These are phyloP conservation scores for Allygus modestus DNA, from an alignment of 2,888 invertebrate genomes.

Conservation along the genomic window DNA sequence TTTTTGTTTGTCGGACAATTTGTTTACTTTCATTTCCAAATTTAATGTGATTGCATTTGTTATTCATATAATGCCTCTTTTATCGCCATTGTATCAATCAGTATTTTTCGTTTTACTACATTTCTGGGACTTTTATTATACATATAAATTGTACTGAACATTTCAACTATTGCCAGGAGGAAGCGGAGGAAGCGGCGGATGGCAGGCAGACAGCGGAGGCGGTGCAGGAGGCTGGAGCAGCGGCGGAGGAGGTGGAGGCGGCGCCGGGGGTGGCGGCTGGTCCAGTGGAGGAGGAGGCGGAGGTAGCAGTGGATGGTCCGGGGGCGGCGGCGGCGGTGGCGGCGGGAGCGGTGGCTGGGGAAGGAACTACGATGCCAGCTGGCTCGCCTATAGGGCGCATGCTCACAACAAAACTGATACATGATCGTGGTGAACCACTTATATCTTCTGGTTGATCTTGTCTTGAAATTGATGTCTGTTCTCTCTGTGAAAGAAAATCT, in stretches of 20 bases:
- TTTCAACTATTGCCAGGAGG: neutral
- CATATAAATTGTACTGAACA: too few relatives aligned
- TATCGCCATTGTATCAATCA: too few relatives aligned
- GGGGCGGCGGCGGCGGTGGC: conserved; percentile 70
- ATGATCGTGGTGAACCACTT: neutral
- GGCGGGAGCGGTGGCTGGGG: conserved; percentile 69
- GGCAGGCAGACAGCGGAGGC: too few relatives aligned
- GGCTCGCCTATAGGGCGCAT: conserved; percentile 59
- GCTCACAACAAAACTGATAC: conserved; percentile 40
- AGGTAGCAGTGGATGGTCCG: conserved; percentile 65
- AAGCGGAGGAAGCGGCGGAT: conserved; percentile 55
- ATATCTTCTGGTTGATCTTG: too few relatives aligned
- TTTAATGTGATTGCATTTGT: too few relatives aligned
- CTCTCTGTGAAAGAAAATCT: too few relatives aligned
- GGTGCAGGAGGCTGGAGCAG: conserved; percentile 59
- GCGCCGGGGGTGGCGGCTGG: conserved; percentile 46
- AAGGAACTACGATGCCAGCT: conserved; percentile 56
- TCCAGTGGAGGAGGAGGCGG: conserved; percentile 40
- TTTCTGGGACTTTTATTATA: too few relatives aligned
- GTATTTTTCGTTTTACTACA: too few relatives aligned
- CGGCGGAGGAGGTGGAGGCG: conserved; percentile 44
- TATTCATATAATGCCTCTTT: too few relatives aligned
- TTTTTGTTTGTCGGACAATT: too few relatives aligned
- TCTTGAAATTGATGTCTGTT: too few relatives aligned
- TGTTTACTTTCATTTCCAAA: too few relatives aligned